Evolutionary conservation across 2,797 vertebrate species (phyloP).

Genomic region (Falco peregrinus): DNA sequence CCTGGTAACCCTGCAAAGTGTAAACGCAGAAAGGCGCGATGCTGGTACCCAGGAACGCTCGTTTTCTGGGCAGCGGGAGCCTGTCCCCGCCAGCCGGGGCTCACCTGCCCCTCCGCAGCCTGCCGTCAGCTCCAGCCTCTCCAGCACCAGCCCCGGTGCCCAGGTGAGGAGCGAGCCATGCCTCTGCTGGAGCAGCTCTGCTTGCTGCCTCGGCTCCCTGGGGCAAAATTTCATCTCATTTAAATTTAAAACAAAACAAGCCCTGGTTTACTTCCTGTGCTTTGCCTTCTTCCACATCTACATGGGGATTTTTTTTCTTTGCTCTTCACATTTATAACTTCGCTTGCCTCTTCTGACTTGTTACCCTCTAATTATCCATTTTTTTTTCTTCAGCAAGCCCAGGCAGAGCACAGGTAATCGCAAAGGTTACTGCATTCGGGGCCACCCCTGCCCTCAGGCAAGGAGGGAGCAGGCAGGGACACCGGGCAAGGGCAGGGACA

Average conservation of each 20-base stretch:
- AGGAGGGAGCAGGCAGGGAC: background rate
- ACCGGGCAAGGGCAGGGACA: background rate
- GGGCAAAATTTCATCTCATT: slow-evolving; percentile 51
- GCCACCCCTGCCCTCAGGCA: background rate
- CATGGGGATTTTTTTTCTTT: background rate
- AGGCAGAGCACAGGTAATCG: slow-evolving; percentile 18
- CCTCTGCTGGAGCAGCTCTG: background rate
- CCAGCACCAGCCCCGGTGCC: background rate
- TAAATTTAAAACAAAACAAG: slow-evolving; percentile 61
- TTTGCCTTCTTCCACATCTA: slow-evolving; percentile 26
- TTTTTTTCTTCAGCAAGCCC: slow-evolving; percentile 30
- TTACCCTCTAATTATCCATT: slow-evolving; percentile 47
- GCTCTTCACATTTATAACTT: slow-evolving; percentile 43
- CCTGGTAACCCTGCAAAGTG: background rate
- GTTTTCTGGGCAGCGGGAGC: background rate
- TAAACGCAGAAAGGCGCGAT: background rate
- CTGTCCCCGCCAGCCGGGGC: background rate
- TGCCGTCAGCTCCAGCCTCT: background rate
- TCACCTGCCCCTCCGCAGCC: background rate
- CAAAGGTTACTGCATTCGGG: slow-evolving; percentile 8
- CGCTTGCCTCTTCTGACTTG: slow-evolving; percentile 59
- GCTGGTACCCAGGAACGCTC: background rate
- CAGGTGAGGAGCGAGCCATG: background rate
- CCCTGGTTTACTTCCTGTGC: slow-evolving; percentile 23
- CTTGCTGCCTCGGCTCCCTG: background rate